These are phyloP conservation scores for Pammene fasciana DNA, from an alignment of 2,888 invertebrate species.

Conservation along the genomic window DNA sequence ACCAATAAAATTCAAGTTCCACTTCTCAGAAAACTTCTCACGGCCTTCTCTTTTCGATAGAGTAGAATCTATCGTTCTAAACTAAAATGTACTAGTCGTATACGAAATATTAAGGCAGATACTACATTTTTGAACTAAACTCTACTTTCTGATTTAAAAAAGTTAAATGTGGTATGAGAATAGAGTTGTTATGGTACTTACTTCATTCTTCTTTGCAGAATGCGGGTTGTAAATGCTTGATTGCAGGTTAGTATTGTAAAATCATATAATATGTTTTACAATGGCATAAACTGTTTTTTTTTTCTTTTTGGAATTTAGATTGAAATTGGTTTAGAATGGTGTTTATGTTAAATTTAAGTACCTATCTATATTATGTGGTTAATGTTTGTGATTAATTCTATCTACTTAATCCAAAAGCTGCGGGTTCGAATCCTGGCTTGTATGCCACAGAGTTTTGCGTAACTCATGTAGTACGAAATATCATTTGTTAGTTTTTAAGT, in stretches of 20 bases:
- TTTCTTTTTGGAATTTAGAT: conserved; percentile 21
- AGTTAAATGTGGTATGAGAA: conserved; percentile 3
- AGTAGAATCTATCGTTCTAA: neutral
- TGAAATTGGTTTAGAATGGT: conserved; percentile 22
- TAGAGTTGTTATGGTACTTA: neutral
- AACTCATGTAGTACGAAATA: no score
- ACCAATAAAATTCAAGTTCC: conserved; percentile 15
- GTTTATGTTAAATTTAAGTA: conserved; percentile 3
- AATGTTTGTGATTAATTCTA: neutral
- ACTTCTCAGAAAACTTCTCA: conserved; percentile 31
- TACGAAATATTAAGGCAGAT: neutral
- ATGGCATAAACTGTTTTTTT: conserved; percentile 31
- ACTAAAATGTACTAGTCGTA: neutral
- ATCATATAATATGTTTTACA: conserved; percentile 41
- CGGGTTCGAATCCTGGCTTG: no score
- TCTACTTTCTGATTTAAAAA: neutral
- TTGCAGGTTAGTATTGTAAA: conserved; percentile 37
- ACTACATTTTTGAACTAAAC: neutral
- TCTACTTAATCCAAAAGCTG: no score
- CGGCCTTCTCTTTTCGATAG: conserved; percentile 28
- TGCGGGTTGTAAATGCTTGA: conserved; percentile 32
- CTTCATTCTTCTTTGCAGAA: neutral
- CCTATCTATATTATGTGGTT: conserved; percentile 14
- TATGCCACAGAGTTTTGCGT: no score
- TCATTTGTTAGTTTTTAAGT: no score